Evolutionary conservation across 1,140 invertebrate genomes (phyloP).

Genomic region (Procambarus clarkii): DNA sequence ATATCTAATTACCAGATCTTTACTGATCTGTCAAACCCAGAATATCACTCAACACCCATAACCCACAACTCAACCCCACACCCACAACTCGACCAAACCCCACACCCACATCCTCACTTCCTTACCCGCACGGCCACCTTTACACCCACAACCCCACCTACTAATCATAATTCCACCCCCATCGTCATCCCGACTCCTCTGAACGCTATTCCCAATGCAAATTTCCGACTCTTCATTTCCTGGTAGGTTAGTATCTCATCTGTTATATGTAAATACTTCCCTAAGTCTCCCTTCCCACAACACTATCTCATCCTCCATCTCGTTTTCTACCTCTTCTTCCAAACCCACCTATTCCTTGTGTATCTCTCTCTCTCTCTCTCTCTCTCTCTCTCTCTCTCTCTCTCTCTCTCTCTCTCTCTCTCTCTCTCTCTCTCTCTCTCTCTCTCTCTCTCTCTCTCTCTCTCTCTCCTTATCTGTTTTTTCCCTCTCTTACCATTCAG

Average conservation of each 20-base stretch:
- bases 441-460: not conserved
- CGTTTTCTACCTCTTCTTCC: too few relatives aligned
- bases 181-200: not conserved
- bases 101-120: not conserved
- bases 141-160: not conserved
- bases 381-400: slow-evolving; percentile 6
- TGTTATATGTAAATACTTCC: slow-evolving; percentile 3
- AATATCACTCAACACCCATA: too few relatives aligned
- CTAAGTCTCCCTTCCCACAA: not conserved
- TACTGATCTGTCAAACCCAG: too few relatives aligned
- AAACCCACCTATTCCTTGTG: too few relatives aligned
- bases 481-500: not conserved
- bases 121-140: not conserved
- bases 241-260: not conserved
- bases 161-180: too few relatives aligned
- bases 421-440: too few relatives aligned
- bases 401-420: not conserved
- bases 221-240: not conserved
- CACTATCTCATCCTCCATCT: not conserved
- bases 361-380: not conserved
- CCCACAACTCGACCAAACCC: too few relatives aligned
- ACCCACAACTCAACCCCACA: too few relatives aligned
- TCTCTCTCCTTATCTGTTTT: not conserved
- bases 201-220: not conserved
- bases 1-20: too few relatives aligned